Percentiles rank a stretch among this genome's conserved stretches.
These are phyloP conservation scores for Eupithecia vulgata DNA, from an alignment of 2,888 invertebrate species.

Conservation along the genomic window DNA sequence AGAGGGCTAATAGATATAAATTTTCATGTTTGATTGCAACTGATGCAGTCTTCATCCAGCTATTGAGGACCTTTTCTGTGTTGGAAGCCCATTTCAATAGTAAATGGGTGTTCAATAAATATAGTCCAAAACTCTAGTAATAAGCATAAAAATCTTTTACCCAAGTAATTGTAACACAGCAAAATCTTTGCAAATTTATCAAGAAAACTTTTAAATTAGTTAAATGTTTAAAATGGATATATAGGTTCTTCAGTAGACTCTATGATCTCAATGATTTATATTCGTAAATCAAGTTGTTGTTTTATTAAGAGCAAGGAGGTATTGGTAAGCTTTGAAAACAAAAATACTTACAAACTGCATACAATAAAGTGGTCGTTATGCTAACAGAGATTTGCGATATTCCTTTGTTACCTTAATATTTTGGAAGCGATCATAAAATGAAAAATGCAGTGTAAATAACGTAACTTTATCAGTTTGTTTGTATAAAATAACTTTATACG, in stretches of 20 bases:
- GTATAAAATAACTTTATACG: constrained; percentile 48
- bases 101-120: neutral
- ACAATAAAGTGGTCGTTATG: constrained; percentile 49
- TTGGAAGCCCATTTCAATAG: neutral
- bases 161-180: neutral
- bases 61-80: constrained; percentile 2
- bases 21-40: neutral
- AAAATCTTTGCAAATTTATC: neutral
- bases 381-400: constrained; percentile 55
- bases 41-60: constrained; percentile 28
- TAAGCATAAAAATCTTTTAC: neutral
- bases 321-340: neutral
- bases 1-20: too few relatives aligned
- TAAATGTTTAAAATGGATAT: neutral
- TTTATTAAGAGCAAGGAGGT: neutral
- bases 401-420: constrained; percentile 54
- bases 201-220: neutral
- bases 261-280: neutral
- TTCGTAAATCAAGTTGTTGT: neutral
- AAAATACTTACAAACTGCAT: constrained; percentile 1
- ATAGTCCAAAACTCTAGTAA: neutral
- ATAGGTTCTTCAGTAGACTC: neutral
- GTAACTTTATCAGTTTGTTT: constrained; percentile 49
- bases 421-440: constrained; percentile 58
- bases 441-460: constrained; percentile 57